Evolutionary conservation across 2,888 invertebrate genomes (phyloP), one percentile per base, ranked within the genome.

Genomic region (Aricia artaxerxes): DNA sequence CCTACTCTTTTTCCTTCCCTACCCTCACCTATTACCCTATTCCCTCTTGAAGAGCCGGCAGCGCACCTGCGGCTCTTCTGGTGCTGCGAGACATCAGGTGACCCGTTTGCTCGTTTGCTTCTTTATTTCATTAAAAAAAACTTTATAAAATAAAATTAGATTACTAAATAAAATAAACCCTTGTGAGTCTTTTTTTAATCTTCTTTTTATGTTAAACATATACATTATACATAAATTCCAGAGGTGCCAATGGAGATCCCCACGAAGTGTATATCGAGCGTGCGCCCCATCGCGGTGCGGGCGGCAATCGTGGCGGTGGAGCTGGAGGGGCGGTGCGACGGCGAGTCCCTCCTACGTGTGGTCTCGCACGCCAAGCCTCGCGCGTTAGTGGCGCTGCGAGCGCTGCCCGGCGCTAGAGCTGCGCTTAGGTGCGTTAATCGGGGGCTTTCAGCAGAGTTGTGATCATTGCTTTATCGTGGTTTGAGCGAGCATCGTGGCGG

Each of bases 251-350:
- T 85, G 0, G 98, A 99, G 87, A 96, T 98, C 78, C 99, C 99
- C 0, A 98, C 98, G 35, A 99, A 99, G 90, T 98, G 99, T 87
- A 95, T 98, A 2, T 95, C 96, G 11, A 95, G 96, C 44, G 95
- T 96, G 6, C 96, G 97, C 4, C 96, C 96, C 0, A 95, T 99
- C 75, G 95, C 96, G 82, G 95, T 99, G 0, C 97, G 97, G 85
- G 98, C 98, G 2, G 97, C 97, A 86, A 96, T 99, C 7, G 97
- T 97, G 84, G 99, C 98, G 87, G 99, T 99, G 81, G 99, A 99
- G 92, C 98, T 99, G 88, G 99, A 99, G 88, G 99, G 99, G 0
- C 95, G 97, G 78, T 97, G 97, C 6, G 98, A 98, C 88, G 97
- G 98, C 0, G 97, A 97, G 89, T 97, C 97, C 0, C 88, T 97